Evolutionary conservation across 2,888 invertebrate species (phyloP).

Genomic region (Cryptocephalus primarius): DNA sequence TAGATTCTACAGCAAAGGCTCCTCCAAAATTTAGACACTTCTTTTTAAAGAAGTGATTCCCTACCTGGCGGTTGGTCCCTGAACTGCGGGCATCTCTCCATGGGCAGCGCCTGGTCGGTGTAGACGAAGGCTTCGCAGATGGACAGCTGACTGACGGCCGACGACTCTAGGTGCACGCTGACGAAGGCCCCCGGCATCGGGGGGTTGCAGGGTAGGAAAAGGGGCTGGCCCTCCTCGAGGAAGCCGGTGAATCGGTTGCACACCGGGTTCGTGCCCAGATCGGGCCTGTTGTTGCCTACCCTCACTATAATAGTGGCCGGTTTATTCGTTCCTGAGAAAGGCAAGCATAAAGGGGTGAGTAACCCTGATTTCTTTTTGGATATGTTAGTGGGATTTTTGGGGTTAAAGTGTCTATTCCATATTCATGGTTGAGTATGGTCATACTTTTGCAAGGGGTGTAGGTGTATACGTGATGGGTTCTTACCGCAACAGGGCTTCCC

Average conservation of each 20-base stretch:
- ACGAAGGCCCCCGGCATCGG: slow-evolving; percentile 94
- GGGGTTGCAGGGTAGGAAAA: slow-evolving; percentile 87
- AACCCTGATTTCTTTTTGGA: too few relatives aligned
- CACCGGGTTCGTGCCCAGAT: slow-evolving; percentile 81
- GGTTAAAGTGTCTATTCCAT: too few relatives aligned
- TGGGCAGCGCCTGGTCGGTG: slow-evolving; percentile 83
- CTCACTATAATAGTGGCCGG: slow-evolving; percentile 80
- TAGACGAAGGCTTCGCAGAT: slow-evolving; percentile 92
- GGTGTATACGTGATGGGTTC: too few relatives aligned
- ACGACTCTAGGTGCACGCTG: slow-evolving; percentile 77
- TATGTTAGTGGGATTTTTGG: too few relatives aligned
- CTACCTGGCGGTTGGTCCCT: slow-evolving; percentile 75
- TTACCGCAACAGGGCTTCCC: slow-evolving; percentile 86
- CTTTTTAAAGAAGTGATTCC: too few relatives aligned
- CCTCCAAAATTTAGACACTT: too few relatives aligned
- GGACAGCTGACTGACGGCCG: slow-evolving; percentile 64
- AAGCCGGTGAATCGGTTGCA: slow-evolving; percentile 84
- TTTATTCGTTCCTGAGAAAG: slow-evolving; percentile 53
- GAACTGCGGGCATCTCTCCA: slow-evolving; percentile 86
- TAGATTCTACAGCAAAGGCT: too few relatives aligned
- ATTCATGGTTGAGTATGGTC: too few relatives aligned
- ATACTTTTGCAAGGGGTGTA: too few relatives aligned
- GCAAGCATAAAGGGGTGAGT: too few relatives aligned
- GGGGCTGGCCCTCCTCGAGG: slow-evolving; percentile 79
- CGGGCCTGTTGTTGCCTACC: slow-evolving; percentile 87